Percentiles rank a stretch among this genome's conserved stretches.
These are phyloP conservation scores for Hesperophylax magnus DNA, from an alignment of 1,140 invertebrate genomes.

Conservation along the genomic window DNA sequence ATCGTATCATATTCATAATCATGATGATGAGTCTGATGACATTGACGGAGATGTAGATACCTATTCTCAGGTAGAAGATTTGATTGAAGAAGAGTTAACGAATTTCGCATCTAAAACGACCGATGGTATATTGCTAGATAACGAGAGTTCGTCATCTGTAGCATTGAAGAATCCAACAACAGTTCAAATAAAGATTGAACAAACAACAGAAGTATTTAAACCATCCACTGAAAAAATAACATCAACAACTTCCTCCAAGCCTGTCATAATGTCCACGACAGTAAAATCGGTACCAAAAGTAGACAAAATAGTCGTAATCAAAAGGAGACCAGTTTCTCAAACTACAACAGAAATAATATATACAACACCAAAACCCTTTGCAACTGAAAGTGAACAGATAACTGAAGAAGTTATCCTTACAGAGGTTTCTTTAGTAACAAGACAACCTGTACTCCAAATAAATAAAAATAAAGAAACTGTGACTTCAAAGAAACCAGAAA, in stretches of 20 bases:
- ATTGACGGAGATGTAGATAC: background rate
- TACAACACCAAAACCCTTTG: background rate
- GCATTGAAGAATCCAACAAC: background rate
- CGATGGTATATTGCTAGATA: constrained; percentile 7
- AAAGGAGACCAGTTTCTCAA: background rate
- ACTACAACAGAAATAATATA: constrained; percentile 21
- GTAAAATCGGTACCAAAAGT: background rate
- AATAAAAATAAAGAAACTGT: background rate
- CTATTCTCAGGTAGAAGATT: constrained; percentile 28
- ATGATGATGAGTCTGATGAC: constrained; percentile 58
- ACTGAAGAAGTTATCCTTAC: background rate
- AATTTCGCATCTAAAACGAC: constrained; percentile 30
- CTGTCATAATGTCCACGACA: constrained; percentile 34
- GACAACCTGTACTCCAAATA: background rate
- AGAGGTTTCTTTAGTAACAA: background rate
- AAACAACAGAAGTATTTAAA: background rate
- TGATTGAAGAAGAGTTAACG: constrained; percentile 30
- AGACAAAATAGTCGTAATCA: background rate
- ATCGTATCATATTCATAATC: background rate
- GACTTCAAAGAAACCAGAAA: background rate
- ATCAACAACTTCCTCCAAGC: background rate
- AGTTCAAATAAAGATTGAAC: background rate
- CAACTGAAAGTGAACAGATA: constrained; percentile 11
- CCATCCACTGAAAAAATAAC: constrained; percentile 9
- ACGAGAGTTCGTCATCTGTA: background rate